Evolutionary conservation across 1,140 invertebrate genomes (phyloP).

Genomic region (Leptopilina clavipes): DNA sequence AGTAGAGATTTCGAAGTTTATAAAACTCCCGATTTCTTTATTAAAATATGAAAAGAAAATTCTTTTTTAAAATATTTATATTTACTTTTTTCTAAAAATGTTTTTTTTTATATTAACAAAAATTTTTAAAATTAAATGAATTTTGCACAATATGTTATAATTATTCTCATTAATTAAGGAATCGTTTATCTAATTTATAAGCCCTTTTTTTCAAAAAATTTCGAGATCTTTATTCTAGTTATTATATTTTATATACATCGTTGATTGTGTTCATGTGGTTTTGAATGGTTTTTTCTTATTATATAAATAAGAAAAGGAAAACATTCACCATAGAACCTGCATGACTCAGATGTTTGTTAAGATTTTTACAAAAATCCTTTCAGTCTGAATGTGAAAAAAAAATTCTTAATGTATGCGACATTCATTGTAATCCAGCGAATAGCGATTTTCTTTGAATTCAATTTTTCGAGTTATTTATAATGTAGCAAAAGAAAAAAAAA

Average conservation of each 20-base stretch:
- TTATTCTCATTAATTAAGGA: too few species aligned
- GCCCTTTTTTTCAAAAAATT: background rate
- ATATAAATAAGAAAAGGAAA: background rate
- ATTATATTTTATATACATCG: constrained; percentile 26
- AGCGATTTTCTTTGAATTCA: constrained; percentile 1
- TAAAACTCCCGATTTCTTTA: background rate
- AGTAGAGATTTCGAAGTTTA: background rate
- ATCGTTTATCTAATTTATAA: background rate
- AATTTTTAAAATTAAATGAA: background rate
- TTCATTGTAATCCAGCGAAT: constrained; percentile 1
- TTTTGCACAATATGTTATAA: too few species aligned
- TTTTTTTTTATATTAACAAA: too few species aligned
- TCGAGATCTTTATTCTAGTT: constrained; percentile 24
- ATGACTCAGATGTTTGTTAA: constrained; percentile 29
- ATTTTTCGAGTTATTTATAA: background rate
- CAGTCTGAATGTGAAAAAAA: background rate
- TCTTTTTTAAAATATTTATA: background rate
- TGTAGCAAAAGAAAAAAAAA: background rate
- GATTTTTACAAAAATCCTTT: constrained; percentile 5
- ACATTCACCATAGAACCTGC: background rate
- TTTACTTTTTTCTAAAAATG: background rate
- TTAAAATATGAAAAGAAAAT: background rate
- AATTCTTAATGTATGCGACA: constrained; percentile 11
- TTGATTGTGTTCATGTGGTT: constrained; percentile 2
- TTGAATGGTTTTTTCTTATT: background rate